A percentile compares a stretch with the other conserved stretches of the same genome.
phyloP scores from a whole-genome alignment of 2,888 invertebrate species.

The Lapara coniferarum region DNA sequence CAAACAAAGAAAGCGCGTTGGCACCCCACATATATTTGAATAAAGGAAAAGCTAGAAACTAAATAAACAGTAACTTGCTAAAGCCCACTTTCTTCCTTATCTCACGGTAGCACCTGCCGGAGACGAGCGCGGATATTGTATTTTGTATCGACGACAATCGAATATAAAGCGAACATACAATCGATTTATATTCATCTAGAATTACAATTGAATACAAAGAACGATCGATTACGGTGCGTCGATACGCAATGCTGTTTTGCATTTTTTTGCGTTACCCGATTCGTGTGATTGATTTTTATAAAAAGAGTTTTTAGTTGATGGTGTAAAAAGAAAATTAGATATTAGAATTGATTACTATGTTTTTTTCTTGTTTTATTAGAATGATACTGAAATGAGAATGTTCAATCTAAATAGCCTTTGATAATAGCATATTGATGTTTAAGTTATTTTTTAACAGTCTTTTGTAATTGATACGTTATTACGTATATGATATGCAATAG shows the following conservation, averaged over 20 bases:
- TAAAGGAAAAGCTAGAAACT: slow-evolving; percentile 35
- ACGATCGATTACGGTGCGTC: slow-evolving; percentile 29
- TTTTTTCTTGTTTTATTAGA: too few species aligned
- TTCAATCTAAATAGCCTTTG: too few species aligned
- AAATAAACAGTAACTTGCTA: slow-evolving; percentile 53
- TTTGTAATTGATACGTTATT: too few species aligned
- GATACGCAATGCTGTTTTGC: slow-evolving; percentile 13
- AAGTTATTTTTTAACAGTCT: too few species aligned
- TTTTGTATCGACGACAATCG: slow-evolving; percentile 36
- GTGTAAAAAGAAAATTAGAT: too few species aligned
- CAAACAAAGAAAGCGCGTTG: slow-evolving; percentile 32
- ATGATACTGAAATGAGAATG: too few species aligned
- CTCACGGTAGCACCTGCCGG: slow-evolving; percentile 48
- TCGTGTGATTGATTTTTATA: slow-evolving; percentile 13
- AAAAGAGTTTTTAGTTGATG: not conserved
- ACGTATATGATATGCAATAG: too few species aligned
- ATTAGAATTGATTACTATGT: too few species aligned
- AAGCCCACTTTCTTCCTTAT: slow-evolving; percentile 52
- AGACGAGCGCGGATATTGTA: slow-evolving; percentile 38
- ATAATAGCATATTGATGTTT: too few species aligned
- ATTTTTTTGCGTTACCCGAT: slow-evolving; percentile 4
- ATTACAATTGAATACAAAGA: slow-evolving; percentile 43
- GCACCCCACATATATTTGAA: slow-evolving; percentile 24
- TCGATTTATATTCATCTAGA: slow-evolving; percentile 26
- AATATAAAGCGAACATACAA: slow-evolving; percentile 37